These are phyloP conservation scores for Dicrurus megarhynchus DNA, from an alignment of 2,113 vertebrate genomes.

Conservation along the genomic window DNA sequence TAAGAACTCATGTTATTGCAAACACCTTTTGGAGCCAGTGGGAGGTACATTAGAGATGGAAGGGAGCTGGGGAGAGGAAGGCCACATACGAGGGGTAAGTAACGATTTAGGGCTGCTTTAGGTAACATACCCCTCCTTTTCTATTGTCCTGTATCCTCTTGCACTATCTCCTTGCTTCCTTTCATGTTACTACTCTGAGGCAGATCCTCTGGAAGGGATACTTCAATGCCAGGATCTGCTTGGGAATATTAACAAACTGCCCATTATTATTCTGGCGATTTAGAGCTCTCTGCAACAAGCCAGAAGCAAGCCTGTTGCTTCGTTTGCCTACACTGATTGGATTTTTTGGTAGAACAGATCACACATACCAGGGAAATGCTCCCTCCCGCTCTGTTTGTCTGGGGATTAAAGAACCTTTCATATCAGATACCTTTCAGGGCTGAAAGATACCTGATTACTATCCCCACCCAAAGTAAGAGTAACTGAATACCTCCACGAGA, in stretches of 20 bases:
- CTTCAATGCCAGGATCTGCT: background rate
- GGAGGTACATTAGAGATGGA: background rate
- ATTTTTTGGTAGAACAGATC: background rate
- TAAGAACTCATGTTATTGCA: background rate
- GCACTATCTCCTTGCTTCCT: background rate
- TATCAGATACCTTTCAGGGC: background rate
- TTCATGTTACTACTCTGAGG: background rate
- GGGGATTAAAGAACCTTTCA: background rate
- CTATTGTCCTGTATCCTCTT: background rate
- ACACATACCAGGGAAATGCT: background rate
- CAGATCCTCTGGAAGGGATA: background rate
- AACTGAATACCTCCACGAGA: conserved; percentile 73
- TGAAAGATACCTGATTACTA: background rate
- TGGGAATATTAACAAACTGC: background rate
- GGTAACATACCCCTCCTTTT: background rate
- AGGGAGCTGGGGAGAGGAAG: background rate
- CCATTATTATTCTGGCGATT: background rate
- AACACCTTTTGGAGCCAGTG: background rate
- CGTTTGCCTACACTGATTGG: background rate
- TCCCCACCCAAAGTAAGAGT: background rate
- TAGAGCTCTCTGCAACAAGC: background rate
- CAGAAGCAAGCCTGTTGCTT: background rate
- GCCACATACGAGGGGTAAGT: background rate
- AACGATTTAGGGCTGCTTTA: background rate
- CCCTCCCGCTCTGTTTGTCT: background rate